Evolutionary conservation across 2,888 invertebrate species (phyloP).

Genomic region (Dasysyrphus albostriatus): DNA sequence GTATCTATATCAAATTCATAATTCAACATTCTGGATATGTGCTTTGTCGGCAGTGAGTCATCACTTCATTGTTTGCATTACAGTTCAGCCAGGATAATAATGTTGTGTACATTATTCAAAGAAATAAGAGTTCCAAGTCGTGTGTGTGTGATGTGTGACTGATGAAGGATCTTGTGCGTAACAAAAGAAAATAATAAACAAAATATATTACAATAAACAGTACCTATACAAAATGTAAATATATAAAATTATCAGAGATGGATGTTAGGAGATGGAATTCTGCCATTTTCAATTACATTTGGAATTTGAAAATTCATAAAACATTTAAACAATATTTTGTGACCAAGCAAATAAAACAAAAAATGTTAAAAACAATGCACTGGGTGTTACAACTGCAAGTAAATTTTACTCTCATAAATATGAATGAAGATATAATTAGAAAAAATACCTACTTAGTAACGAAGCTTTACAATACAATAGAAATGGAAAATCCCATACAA

Average conservation of each 20-base stretch:
- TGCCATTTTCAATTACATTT: constrained; percentile 45
- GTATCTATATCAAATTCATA: constrained; percentile 22
- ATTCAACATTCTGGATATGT: constrained; percentile 44
- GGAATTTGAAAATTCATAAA: constrained; percentile 39
- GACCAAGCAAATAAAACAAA: constrained; percentile 13
- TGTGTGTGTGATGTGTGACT: constrained; percentile 4
- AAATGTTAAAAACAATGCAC: neutral
- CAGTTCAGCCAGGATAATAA: constrained; percentile 53
- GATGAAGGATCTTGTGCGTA: constrained; percentile 21
- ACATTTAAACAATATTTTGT: constrained; percentile 51
- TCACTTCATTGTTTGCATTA: constrained; percentile 49
- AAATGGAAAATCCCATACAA: too few species aligned
- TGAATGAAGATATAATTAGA: too few species aligned
- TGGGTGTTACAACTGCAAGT: neutral
- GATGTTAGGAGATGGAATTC: neutral
- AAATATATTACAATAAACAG: constrained; percentile 6
- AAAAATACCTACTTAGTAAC: too few species aligned
- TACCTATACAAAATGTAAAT: constrained; percentile 16
- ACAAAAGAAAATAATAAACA: neutral
- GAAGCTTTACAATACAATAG: too few species aligned
- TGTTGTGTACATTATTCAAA: constrained; percentile 56
- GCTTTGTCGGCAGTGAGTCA: constrained; percentile 54
- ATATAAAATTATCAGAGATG: constrained; percentile 22
- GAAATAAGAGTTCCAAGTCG: constrained; percentile 20
- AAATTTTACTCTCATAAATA: neutral